Evolutionary conservation across 2,113 vertebrate genomes (phyloP), one percentile per base, ranked within the genome.

Genomic region (Dermatemys mawii): DNA sequence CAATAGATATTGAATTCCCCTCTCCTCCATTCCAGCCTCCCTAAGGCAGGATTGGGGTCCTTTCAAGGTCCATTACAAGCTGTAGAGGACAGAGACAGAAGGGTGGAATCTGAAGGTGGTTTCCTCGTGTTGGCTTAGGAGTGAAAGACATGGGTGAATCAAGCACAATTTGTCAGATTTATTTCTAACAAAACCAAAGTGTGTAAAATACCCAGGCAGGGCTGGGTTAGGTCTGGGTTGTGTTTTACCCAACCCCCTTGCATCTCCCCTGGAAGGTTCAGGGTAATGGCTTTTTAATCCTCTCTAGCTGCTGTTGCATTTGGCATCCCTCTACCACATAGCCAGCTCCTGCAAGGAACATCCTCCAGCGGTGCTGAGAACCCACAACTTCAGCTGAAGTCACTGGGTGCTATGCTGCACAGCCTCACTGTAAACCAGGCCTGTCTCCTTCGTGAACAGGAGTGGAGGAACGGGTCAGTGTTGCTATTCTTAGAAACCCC

Each of bases 371-470:
- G 29, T 41, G 21, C 63, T 9, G 67, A 41, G 21, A 7, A 4
- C n/a, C 19, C n/a, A 35, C 67, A 41, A n/a, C n/a, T 24, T 73
- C n/a, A 73, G 5, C 22, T n/a, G 67, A 38, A 5, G n/a, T 73
- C 67, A n/a, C 19, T 41, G n/a, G 67, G 67, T 73, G 19, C 38
- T 6, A 41, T 41, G 67, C 35, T 73, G 19, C 22, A 5, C 67
- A 73, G 14, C n/a, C 8, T 22, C 6, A 41, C 67, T 41, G 38
- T 13, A 73, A 41, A 73, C 21, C 44, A 17, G 54, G 49, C 5
- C 0, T 9, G 12, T 1, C 0, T 8, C 11, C 32, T 6, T 38
- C n/a, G 2, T 6, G 60, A 82, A 35, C 82, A 50, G 35, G 1
- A 2, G 38, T 3, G n/a, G 53, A n/a, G 41, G 27, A 21, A 26